Conservation (phyloP, 2,888 invertebrate species). For the Octodonta nipae region DNA sequence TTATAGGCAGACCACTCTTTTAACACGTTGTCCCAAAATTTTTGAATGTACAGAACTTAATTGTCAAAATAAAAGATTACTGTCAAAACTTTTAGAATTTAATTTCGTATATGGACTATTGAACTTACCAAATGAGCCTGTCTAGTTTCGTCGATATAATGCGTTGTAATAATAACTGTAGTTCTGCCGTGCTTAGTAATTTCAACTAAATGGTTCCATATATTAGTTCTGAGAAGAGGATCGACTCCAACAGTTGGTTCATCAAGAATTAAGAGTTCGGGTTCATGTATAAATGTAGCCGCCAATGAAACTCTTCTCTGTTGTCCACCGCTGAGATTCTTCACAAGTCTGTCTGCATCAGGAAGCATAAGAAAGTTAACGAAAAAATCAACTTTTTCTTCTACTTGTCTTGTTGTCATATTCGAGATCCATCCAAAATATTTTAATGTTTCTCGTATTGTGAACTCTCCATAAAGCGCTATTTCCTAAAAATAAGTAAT, state of each 20-base stretch:
- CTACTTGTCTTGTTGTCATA: conserved; percentile 28
- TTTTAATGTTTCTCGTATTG: conserved; percentile 31
- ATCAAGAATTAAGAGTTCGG: conserved; percentile 77
- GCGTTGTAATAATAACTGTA: conserved; percentile 83
- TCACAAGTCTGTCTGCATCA: conserved; percentile 63
- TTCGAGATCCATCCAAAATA: conserved; percentile 34
- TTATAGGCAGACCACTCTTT: too few species aligned
- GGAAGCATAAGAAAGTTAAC: conserved; percentile 31
- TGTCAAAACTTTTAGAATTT: too few species aligned
- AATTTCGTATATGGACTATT: too few species aligned
- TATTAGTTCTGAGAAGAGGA: conserved; percentile 78
- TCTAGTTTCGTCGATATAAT: conserved; percentile 90
- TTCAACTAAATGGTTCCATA: conserved; percentile 86
- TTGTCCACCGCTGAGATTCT: conserved; percentile 61
- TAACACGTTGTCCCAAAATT: too few species aligned
- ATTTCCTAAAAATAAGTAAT: too few species aligned
- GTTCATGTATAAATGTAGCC: conserved; percentile 76
- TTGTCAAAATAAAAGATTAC: too few species aligned
- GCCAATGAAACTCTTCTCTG: conserved; percentile 80
- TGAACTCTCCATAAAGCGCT: conserved; percentile 33
- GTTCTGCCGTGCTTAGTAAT: conserved; percentile 81
- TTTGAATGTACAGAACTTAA: too few species aligned
- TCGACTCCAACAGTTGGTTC: conserved; percentile 91
- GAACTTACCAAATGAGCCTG: conserved; percentile 71
- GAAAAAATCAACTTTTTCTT: conserved; percentile 27